phyloP scores from a whole-genome alignment of 2,888 invertebrate species.

The Syritta pipiens region DNA sequence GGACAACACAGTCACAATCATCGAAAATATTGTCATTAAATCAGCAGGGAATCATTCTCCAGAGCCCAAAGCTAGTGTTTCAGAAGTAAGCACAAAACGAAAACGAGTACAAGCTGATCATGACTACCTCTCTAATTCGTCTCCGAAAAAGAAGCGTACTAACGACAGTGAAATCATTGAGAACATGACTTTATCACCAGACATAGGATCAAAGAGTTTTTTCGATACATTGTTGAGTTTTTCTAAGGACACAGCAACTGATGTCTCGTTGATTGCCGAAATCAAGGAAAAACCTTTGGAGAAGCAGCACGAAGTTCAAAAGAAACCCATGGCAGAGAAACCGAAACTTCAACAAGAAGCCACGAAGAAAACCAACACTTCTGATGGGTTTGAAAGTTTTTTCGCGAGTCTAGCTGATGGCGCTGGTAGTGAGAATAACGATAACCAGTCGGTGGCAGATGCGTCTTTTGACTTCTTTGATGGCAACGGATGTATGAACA shows the following conservation, averaged over 20 bases:
- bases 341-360: not conserved
- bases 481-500: constrained; percentile 1
- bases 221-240: constrained; percentile 44
- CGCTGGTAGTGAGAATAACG: not conserved
- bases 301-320: not conserved
- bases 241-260: constrained; percentile 6
- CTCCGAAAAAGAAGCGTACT: constrained; percentile 6
- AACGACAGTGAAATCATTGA: not conserved
- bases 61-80: not conserved
- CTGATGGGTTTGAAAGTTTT: constrained; percentile 43
- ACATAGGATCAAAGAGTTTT: constrained; percentile 16
- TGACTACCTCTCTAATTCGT: not conserved
- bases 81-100: constrained; percentile 9
- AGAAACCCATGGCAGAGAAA: not conserved
- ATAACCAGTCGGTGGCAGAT: not conserved
- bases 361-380: not conserved
- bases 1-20: not conserved
- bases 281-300: no score
- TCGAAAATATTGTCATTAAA: constrained; percentile 30
- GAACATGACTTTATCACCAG: not conserved
- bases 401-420: constrained; percentile 2
- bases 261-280: not conserved
- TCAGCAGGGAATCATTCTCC: not conserved
- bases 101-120: not conserved
- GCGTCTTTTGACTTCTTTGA: constrained; percentile 39